Evolutionary conservation across 1,140 invertebrate species (phyloP).

Genomic region (Plodia interpunctella): DNA sequence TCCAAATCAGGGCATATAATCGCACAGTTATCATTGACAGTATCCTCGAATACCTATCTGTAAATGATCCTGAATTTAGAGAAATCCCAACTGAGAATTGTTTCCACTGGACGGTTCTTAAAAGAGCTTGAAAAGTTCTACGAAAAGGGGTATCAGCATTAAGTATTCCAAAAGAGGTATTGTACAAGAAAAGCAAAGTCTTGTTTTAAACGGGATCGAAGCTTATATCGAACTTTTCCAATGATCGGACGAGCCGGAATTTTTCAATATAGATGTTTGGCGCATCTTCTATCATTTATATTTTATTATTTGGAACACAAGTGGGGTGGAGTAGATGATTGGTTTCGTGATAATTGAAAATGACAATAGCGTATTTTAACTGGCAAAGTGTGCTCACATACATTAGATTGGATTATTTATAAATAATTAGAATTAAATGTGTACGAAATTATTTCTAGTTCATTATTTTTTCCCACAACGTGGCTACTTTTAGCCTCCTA

Average conservation of each 20-base stretch:
- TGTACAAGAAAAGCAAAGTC: conserved; percentile 69
- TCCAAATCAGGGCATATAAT: too few species aligned
- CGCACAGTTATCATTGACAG: conserved; percentile 1
- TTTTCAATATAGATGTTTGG: conserved; percentile 61
- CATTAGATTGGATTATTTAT: too few species aligned
- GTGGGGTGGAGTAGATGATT: conserved; percentile 18
- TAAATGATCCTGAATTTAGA: conserved; percentile 8
- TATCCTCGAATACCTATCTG: neutral
- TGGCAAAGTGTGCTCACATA: too few species aligned
- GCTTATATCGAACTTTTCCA: conserved; percentile 59
- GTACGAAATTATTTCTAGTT: too few species aligned
- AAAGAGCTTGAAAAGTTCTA: conserved; percentile 52
- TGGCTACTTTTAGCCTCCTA: too few species aligned
- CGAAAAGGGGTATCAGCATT: conserved; percentile 60
- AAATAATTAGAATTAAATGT: too few species aligned
- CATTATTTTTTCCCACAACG: too few species aligned
- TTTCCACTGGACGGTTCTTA: conserved; percentile 46
- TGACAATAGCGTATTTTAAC: too few species aligned
- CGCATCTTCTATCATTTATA: conserved; percentile 51
- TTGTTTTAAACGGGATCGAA: conserved; percentile 59
- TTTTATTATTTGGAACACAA: conserved; percentile 38
- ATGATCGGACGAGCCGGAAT: conserved; percentile 52
- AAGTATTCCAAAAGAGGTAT: conserved; percentile 62
- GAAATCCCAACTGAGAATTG: conserved; percentile 35
- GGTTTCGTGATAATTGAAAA: too few species aligned